Conservation (phyloP, 2,113 vertebrate genomes). For the Parus major region DNA sequence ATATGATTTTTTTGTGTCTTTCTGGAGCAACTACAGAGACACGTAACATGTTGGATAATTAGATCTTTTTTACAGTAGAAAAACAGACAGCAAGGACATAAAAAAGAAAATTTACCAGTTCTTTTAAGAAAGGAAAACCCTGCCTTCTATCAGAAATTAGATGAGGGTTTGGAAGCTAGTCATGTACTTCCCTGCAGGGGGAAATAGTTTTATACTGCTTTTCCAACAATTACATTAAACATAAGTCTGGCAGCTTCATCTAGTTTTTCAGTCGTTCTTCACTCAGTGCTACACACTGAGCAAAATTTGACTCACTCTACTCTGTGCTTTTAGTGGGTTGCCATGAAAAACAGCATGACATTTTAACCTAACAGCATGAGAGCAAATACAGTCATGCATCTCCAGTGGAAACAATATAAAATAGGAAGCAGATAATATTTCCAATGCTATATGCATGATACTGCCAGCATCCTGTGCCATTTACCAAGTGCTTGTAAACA, state of each 20-base stretch:
- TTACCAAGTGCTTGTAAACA: constrained; percentile 14
- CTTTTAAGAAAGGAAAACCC: background rate
- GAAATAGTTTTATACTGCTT: background rate
- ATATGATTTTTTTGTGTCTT: background rate
- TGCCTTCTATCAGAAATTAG: background rate
- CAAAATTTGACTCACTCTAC: constrained; percentile 3
- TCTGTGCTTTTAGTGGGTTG: constrained; percentile 32
- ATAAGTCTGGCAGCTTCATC: background rate
- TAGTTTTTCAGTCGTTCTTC: constrained; percentile 2
- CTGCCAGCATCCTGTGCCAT: background rate
- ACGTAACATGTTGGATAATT: background rate
- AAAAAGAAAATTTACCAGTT: background rate
- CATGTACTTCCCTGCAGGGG: background rate
- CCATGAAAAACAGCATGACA: constrained; percentile 16
- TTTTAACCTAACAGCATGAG: constrained; percentile 49
- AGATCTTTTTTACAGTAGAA: background rate
- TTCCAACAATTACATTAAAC: background rate
- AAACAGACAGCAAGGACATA: background rate
- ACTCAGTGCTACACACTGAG: constrained; percentile 21
- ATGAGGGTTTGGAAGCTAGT: background rate
- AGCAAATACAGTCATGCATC: background rate
- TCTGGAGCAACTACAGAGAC: background rate
- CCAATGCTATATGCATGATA: background rate
- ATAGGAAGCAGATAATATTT: background rate
- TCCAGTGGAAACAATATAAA: constrained; percentile 33